A percentile compares a stretch with the other conserved stretches of the same genome.
phyloP scores from a whole-genome alignment of 2,113 vertebrate genomes.

The Alligator mississippiensis region DNA sequence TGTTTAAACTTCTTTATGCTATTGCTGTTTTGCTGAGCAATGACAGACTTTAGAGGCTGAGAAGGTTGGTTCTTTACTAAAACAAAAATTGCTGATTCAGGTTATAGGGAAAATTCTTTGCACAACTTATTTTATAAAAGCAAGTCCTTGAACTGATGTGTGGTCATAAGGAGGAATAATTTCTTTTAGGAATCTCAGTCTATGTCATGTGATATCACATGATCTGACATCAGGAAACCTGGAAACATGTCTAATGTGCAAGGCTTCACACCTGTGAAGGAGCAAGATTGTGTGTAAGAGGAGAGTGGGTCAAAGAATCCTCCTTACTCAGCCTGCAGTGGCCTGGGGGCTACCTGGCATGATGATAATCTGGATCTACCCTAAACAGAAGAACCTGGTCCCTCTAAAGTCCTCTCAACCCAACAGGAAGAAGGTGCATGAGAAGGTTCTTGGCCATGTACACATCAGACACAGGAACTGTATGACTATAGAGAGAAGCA shows the following conservation, averaged over 20 bases:
- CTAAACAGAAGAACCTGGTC: neutral
- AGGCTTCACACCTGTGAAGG: too few relatives aligned
- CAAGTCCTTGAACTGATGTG: neutral
- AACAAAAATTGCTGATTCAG: neutral
- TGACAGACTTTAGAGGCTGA: neutral
- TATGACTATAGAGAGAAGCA: neutral
- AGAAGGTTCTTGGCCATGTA: neutral
- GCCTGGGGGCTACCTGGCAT: too few relatives aligned
- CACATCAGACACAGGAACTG: neutral
- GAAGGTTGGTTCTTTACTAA: neutral
- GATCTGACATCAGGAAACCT: neutral
- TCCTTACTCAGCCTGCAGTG: neutral
- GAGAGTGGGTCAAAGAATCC: neutral
- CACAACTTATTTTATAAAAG: neutral
- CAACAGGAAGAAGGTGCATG: neutral
- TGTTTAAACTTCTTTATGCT: slow-evolving; percentile 19
- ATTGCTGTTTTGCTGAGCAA: neutral
- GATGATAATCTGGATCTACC: neutral
- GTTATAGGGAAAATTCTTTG: neutral
- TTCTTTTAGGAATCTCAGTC: neutral
- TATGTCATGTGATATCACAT: neutral
- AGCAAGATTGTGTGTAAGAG: neutral
- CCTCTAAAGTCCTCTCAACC: neutral
- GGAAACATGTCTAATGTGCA: neutral
- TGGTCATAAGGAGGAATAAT: neutral